Evolutionary conservation across 2,797 vertebrate genomes (phyloP).

Genomic region (Borostomias antarcticus): DNA sequence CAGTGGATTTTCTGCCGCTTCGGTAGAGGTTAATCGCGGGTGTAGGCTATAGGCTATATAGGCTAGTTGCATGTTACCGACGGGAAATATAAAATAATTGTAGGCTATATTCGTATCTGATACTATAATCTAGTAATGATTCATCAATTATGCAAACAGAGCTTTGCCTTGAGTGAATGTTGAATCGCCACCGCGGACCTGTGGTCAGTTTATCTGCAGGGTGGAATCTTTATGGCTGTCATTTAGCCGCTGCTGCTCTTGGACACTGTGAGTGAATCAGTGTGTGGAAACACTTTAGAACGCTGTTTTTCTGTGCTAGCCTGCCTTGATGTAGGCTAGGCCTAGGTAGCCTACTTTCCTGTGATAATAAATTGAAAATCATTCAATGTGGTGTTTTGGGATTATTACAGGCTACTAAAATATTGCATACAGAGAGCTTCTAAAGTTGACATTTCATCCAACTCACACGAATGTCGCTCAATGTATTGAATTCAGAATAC

Average conservation of each 20-base stretch:
- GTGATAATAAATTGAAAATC: background rate
- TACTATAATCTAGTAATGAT: too few species aligned
- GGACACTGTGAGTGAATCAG: background rate
- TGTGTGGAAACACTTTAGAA: background rate
- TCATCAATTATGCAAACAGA: background rate
- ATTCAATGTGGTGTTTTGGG: background rate
- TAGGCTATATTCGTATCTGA: too few species aligned
- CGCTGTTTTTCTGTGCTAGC: background rate
- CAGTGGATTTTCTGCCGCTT: constrained; percentile 23
- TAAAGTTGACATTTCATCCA: background rate
- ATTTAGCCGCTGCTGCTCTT: background rate
- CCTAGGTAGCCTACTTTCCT: too few species aligned
- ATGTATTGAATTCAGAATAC: background rate
- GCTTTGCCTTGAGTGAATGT: background rate
- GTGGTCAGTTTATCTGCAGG: background rate
- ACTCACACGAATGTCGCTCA: background rate
- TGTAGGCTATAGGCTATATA: background rate
- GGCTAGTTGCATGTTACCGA: too few species aligned
- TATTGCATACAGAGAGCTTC: too few species aligned
- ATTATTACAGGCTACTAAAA: background rate
- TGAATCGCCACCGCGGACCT: background rate
- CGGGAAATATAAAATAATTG: too few species aligned
- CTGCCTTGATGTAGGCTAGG: background rate
- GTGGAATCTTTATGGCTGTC: background rate
- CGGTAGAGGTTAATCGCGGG: constrained; percentile 15